phyloP scores from a whole-genome alignment of 37 sponge, comb jelly and placozoan species.

The Mnemiopsis leidyi region DNA sequence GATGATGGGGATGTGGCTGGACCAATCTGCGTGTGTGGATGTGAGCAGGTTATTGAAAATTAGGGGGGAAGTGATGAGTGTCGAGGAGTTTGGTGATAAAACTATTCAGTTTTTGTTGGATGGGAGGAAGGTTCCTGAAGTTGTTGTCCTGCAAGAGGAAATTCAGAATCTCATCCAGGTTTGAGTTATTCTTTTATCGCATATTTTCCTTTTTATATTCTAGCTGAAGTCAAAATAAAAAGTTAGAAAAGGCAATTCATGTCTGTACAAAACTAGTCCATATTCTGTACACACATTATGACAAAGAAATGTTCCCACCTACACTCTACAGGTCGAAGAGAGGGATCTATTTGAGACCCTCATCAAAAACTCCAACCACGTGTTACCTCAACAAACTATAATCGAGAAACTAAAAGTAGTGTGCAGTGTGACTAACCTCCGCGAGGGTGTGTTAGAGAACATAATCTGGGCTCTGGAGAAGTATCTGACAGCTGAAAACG shows the following conservation, averaged over 20 bases:
- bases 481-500: slow-evolving; percentile 47
- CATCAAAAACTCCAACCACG: background rate
- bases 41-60: background rate
- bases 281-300: too few species aligned
- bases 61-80: background rate
- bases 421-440: background rate
- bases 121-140: background rate
- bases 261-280: too few species aligned
- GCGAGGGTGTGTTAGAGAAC: background rate
- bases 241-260: too few species aligned
- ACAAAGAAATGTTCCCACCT: too few species aligned
- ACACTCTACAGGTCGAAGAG: background rate
- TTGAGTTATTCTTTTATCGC: background rate
- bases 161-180: slow-evolving; percentile 1
- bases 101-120: background rate
- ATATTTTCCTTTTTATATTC: too few species aligned
- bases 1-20: slow-evolving; percentile 15
- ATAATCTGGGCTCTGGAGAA: slow-evolving; percentile 4
- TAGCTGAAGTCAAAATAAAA: too few species aligned
- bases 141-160: background rate
- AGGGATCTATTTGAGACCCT: slow-evolving; percentile 6
- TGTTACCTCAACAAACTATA: background rate
- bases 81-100: background rate
- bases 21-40: background rate
- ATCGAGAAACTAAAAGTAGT: slow-evolving; percentile 26